These are phyloP conservation scores for Chloropsis cyanopogon DNA, from an alignment of 2,113 vertebrate genomes.

Conservation along the genomic window DNA sequence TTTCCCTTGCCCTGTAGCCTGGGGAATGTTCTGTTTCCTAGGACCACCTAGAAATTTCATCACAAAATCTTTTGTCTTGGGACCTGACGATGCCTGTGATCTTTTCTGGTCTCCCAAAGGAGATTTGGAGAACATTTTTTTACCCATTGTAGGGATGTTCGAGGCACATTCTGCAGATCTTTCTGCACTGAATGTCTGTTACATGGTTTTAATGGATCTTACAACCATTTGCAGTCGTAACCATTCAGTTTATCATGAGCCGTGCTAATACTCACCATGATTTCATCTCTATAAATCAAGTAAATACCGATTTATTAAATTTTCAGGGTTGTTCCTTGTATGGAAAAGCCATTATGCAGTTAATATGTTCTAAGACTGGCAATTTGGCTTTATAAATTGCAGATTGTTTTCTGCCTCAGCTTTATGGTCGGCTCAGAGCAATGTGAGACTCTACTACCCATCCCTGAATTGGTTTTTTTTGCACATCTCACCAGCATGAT, in stretches of 20 bases:
- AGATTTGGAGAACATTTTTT: background rate
- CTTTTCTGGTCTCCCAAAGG: background rate
- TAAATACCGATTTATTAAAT: background rate
- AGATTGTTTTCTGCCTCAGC: background rate
- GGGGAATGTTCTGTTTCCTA: background rate
- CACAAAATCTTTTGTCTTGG: background rate
- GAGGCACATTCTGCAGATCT: background rate
- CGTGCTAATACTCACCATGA: background rate
- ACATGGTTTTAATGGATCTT: background rate
- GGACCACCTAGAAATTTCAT: background rate
- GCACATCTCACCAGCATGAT: background rate
- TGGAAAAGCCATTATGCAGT: background rate
- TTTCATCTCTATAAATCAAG: background rate
- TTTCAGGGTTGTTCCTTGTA: background rate
- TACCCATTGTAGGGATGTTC: background rate
- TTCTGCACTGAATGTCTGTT: background rate
- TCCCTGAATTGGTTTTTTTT: background rate
- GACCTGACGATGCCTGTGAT: background rate
- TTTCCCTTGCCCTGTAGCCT: background rate
- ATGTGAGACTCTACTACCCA: background rate
- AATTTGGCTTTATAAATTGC: background rate
- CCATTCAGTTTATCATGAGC: background rate
- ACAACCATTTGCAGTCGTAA: background rate
- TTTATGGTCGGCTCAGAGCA: background rate
- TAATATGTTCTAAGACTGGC: background rate